These are phyloP conservation scores for Brienomyrus brachyistius DNA, from an alignment of 2,113 vertebrate species.

Conservation along the genomic window DNA sequence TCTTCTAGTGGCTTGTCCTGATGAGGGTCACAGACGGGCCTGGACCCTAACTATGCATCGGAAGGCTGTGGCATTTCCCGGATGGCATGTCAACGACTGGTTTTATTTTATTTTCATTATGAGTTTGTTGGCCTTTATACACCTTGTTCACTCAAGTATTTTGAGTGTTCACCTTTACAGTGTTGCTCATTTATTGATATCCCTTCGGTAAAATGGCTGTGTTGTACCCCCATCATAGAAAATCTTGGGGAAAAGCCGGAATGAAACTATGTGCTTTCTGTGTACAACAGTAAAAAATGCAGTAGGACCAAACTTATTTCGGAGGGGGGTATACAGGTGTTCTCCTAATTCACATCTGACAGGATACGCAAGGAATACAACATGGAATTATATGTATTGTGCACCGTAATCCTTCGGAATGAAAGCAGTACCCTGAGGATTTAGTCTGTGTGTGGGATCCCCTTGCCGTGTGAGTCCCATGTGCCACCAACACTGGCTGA, in stretches of 20 bases:
- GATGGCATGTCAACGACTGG: background rate
- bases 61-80: background rate
- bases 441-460: slow-evolving; percentile 23
- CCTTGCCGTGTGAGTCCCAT: slow-evolving; percentile 7
- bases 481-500: slow-evolving; percentile 26
- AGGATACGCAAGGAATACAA: background rate
- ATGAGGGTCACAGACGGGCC: background rate
- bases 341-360: background rate
- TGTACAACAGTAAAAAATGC: background rate
- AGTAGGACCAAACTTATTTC: background rate
- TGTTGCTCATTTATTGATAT: background rate
- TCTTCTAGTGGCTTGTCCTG: background rate
- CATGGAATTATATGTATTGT: slow-evolving; percentile 22
- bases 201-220: background rate
- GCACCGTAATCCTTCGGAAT: slow-evolving; percentile 30
- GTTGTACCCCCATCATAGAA: background rate
- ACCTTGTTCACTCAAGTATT: background rate
- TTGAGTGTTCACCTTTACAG: background rate
- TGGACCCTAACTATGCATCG: background rate
- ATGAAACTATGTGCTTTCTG: background rate
- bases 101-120: background rate
- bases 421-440: slow-evolving; percentile 21
- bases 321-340: background rate
- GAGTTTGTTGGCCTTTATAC: background rate
- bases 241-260: background rate